Evolutionary conservation across 1,140 invertebrate genomes (phyloP).

Genomic region (Papilio aristodemus): DNA sequence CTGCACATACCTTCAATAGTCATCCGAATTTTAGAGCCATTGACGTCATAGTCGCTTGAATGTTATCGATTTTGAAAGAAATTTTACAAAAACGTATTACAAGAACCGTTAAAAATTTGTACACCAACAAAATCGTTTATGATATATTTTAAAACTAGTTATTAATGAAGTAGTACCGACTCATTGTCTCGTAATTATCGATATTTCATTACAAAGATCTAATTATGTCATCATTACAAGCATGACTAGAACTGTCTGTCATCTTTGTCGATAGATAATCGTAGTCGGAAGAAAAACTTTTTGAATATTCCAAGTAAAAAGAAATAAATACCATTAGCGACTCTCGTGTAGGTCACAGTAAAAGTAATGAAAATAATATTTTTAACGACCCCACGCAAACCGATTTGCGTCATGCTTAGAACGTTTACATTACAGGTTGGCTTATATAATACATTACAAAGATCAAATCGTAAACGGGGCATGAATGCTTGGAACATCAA

Average conservation of each 20-base stretch:
- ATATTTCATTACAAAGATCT: constrained; percentile 49
- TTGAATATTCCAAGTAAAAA: constrained; percentile 50
- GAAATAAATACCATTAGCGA: constrained; percentile 61
- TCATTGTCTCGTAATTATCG: constrained; percentile 48
- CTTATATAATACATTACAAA: constrained; percentile 33
- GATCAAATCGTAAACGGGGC: too few species aligned
- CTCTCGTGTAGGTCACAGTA: constrained; percentile 54
- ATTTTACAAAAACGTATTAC: constrained; percentile 40
- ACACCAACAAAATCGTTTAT: constrained; percentile 52
- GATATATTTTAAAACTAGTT: constrained; percentile 50
- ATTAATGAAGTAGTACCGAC: constrained; percentile 44
- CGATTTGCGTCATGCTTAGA: constrained; percentile 56
- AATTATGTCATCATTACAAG: constrained; percentile 54
- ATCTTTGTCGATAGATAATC: constrained; percentile 54
- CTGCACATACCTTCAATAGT: too few species aligned
- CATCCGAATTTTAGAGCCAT: too few species aligned
- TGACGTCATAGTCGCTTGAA: too few species aligned
- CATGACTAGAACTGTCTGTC: constrained; percentile 55
- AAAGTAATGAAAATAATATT: constrained; percentile 78
- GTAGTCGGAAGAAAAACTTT: constrained; percentile 53
- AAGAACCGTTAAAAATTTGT: constrained; percentile 50
- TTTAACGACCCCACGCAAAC: constrained; percentile 66
- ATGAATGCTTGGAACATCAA: too few species aligned
- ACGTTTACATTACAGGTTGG: constrained; percentile 45
- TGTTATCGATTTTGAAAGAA: constrained; percentile 60